A percentile compares a stretch with the other conserved stretches of the same genome.
phyloP scores from a whole-genome alignment of 1,140 invertebrate genomes.

The Papilio polytes region DNA sequence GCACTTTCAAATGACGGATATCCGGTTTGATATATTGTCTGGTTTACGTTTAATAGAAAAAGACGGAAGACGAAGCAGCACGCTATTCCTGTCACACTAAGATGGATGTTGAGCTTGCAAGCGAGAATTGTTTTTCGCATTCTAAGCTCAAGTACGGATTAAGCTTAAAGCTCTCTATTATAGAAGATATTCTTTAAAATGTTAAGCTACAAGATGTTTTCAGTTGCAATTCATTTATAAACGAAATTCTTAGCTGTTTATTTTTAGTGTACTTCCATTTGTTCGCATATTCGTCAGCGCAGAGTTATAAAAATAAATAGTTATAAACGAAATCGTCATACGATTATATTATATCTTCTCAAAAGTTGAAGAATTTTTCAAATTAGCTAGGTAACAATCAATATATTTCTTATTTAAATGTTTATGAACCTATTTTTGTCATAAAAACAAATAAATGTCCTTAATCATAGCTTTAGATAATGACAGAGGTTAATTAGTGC shows the following conservation, averaged over 20 bases:
- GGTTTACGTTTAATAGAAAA: constrained; percentile 51
- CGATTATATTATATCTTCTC: no score
- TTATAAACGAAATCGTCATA: no score
- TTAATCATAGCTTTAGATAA: no score
- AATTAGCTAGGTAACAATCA: no score
- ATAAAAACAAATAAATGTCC: no score
- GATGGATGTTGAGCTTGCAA: constrained; percentile 6
- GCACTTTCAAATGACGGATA: not conserved
- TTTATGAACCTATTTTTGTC: no score
- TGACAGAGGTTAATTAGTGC: no score
- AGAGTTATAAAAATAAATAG: no score
- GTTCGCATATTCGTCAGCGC: no score
- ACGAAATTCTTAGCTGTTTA: not conserved
- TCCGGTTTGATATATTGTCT: constrained; percentile 50
- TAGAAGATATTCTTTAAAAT: constrained; percentile 6
- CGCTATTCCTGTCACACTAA: constrained; percentile 39
- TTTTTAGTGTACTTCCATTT: not conserved
- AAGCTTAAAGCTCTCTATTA: constrained; percentile 15
- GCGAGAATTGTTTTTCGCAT: constrained; percentile 23
- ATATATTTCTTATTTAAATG: no score
- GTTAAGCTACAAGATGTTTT: not conserved
- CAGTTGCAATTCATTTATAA: not conserved
- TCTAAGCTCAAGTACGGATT: not conserved
- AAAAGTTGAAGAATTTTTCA: no score
- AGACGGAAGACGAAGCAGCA: constrained; percentile 52